These are phyloP conservation scores for Tipula helvola DNA, from an alignment of 2,888 invertebrate genomes.

Conservation along the genomic window DNA sequence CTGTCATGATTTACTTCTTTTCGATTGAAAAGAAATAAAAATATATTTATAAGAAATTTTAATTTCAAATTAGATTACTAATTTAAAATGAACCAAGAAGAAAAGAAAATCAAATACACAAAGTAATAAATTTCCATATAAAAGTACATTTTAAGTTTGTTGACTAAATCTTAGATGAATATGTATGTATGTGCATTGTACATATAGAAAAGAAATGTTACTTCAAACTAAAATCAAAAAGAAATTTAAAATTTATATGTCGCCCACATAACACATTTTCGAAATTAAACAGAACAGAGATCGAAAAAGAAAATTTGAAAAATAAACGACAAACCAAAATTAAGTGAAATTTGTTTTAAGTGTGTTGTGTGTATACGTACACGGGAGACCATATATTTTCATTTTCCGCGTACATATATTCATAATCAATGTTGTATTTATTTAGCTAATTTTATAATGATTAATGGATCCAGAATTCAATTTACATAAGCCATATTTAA, in stretches of 20 bases:
- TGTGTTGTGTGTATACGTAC: background rate
- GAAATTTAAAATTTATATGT: background rate
- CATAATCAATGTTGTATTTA: too few species aligned
- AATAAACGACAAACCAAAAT: background rate
- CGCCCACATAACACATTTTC: background rate
- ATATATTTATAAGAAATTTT: background rate
- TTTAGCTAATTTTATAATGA: background rate
- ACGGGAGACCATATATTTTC: background rate
- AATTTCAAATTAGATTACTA: background rate
- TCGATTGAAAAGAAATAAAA: background rate
- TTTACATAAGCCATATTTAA: background rate
- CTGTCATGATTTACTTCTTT: background rate
- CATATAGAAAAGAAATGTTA: background rate
- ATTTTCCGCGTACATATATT: background rate
- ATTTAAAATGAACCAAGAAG: background rate
- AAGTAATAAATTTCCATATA: conserved; percentile 4
- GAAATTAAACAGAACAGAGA: background rate
- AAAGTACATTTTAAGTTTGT: background rate
- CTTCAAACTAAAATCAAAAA: background rate
- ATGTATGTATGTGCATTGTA: background rate
- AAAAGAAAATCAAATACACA: background rate
- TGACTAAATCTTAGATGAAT: background rate
- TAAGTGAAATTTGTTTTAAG: background rate
- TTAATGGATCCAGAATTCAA: background rate
- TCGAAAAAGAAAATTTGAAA: background rate